Evolutionary conservation across 2,113 vertebrate species (phyloP).

Genomic region (Gallinago paraguaiae): DNA sequence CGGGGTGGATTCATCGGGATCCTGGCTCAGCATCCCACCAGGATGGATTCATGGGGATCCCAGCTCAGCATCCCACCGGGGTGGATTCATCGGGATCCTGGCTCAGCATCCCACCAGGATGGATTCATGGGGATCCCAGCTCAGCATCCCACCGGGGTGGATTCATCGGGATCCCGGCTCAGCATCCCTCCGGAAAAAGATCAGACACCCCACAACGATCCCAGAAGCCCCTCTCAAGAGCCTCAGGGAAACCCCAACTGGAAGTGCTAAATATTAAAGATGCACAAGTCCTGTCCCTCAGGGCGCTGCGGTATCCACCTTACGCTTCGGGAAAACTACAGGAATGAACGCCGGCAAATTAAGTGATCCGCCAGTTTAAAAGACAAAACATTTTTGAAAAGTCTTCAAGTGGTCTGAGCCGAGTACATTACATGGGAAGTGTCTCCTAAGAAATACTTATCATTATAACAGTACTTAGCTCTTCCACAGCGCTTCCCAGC

Average conservation of each 20-base stretch:
- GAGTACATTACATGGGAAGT: not conserved
- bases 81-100: too few species aligned
- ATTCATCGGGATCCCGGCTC: too few species aligned
- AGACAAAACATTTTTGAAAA: not conserved
- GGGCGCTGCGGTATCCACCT: not conserved
- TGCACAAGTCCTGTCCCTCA: rapidly evolving
- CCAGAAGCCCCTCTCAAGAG: rapidly evolving
- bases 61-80: too few species aligned
- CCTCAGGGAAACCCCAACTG: not conserved
- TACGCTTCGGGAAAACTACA: not conserved
- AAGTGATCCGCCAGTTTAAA: not conserved
- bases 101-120: too few species aligned
- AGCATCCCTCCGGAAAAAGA: not conserved
- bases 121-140: not conserved
- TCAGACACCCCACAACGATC: rapidly evolving
- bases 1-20: too few species aligned
- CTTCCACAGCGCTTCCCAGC: constrained; percentile 9
- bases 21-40: too few species aligned
- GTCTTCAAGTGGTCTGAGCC: not conserved
- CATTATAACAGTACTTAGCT: constrained; percentile 17
- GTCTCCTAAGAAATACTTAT: constrained; percentile 13
- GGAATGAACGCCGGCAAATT: not conserved
- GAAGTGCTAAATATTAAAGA: not conserved
- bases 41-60: too few species aligned
- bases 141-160: too few species aligned